Conservation (phyloP, 2,888 invertebrate genomes). For the Euspilapteryx auroguttella region DNA sequence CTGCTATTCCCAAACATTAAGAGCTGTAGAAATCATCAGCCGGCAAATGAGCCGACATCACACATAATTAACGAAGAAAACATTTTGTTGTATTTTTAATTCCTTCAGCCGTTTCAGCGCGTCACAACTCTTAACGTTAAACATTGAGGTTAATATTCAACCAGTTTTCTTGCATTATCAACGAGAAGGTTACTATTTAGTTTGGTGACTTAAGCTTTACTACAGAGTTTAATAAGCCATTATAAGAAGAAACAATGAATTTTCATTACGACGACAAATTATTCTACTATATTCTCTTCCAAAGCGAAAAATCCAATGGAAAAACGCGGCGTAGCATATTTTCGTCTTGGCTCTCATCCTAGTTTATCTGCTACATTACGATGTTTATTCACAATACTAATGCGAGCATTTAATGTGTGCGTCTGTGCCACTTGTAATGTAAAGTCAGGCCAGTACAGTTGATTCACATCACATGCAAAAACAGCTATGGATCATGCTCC, state of each 20-base stretch:
- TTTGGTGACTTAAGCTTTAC: too few species aligned
- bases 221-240: too few species aligned
- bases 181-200: too few species aligned
- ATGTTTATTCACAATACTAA: slow-evolving; percentile 62
- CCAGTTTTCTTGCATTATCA: too few species aligned
- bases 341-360: slow-evolving; percentile 62
- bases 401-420: slow-evolving; percentile 52
- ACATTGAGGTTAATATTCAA: too few species aligned
- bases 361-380: slow-evolving; percentile 62
- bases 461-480: too few species aligned
- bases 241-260: too few species aligned
- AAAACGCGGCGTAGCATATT: slow-evolving; percentile 60
- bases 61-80: not conserved
- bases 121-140: not conserved
- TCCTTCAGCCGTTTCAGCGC: not conserved
- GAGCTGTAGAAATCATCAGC: too few species aligned
- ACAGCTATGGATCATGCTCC: too few species aligned
- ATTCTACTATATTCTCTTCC: slow-evolving; percentile 44
- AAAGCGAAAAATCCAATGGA: slow-evolving; percentile 57
- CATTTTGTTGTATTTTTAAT: not conserved
- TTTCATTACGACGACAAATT: slow-evolving; percentile 15
- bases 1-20: too few species aligned
- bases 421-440: slow-evolving; percentile 41
- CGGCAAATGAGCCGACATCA: too few species aligned
- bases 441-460: slow-evolving; percentile 16